These are phyloP conservation scores for Zaprionus obscuricornis DNA, from an alignment of 2,888 invertebrate species.

Conservation along the genomic window DNA sequence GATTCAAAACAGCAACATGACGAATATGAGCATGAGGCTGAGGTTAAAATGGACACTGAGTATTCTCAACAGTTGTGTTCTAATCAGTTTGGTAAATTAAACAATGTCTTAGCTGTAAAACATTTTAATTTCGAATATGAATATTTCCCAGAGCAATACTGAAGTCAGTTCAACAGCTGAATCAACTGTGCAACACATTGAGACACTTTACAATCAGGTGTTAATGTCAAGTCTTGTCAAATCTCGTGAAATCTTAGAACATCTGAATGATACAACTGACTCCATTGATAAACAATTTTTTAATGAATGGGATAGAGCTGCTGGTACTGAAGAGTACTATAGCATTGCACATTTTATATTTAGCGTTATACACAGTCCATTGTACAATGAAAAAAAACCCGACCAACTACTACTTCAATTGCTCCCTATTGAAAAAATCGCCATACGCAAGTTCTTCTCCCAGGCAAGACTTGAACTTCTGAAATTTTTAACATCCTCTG, in stretches of 20 bases:
- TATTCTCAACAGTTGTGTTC: constrained; percentile 44
- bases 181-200: constrained; percentile 34
- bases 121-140: not conserved
- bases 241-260: constrained; percentile 7
- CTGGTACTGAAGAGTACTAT: constrained; percentile 42
- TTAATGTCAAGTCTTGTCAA: constrained; percentile 33
- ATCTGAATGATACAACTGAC: constrained; percentile 21
- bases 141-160: constrained; percentile 18
- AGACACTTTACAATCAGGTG: constrained; percentile 52
- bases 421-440: constrained; percentile 50
- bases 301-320: constrained; percentile 33
- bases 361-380: constrained; percentile 37
- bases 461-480: constrained; percentile 17
- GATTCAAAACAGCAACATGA: constrained; percentile 33
- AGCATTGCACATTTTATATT: constrained; percentile 56
- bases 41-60: too few relatives aligned
- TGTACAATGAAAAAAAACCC: constrained; percentile 6
- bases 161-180: not conserved
- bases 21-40: constrained; percentile 6
- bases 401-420: constrained; percentile 43
- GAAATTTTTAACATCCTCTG: constrained; percentile 32
- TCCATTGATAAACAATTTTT: constrained; percentile 53
- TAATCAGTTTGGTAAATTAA: constrained; percentile 52
- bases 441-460: constrained; percentile 50
- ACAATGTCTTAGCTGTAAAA: not conserved